A percentile compares a stretch with the other conserved stretches of the same genome.
phyloP scores from a whole-genome alignment of 2,113 vertebrate genomes.

The Ophiodon elongatus region DNA sequence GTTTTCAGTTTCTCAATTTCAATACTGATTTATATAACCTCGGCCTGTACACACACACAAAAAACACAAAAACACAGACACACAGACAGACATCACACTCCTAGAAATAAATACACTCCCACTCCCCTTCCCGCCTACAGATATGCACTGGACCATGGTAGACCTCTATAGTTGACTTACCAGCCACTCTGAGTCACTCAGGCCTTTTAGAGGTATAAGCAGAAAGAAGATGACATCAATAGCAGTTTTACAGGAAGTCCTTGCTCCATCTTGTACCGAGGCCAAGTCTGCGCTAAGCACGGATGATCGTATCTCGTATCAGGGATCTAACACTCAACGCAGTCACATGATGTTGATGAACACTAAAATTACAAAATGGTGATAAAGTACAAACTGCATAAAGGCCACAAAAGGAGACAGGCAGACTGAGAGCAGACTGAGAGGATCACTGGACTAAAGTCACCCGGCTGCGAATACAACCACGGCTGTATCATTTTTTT shows the following conservation, averaged over 20 bases:
- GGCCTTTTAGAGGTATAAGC: slow-evolving; percentile 40
- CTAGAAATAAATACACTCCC: slow-evolving; percentile 59
- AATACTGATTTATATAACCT: slow-evolving; percentile 57
- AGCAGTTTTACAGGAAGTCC: slow-evolving; percentile 63
- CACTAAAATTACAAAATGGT: slow-evolving; percentile 10
- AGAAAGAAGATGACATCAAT: slow-evolving; percentile 68
- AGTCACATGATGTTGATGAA: slow-evolving; percentile 25
- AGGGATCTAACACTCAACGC: slow-evolving; percentile 6
- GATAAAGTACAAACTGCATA: background rate
- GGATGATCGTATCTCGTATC: slow-evolving; percentile 21
- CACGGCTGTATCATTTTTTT: slow-evolving; percentile 60
- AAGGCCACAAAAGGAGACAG: background rate
- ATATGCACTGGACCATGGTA: slow-evolving; percentile 16
- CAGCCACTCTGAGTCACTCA: slow-evolving; percentile 53
- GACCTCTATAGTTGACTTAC: slow-evolving; percentile 28
- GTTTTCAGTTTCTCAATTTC: slow-evolving; percentile 59
- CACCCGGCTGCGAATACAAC: slow-evolving; percentile 42
- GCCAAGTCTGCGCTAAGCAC: slow-evolving; percentile 43
- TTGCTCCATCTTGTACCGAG: slow-evolving; percentile 25
- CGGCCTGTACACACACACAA: background rate
- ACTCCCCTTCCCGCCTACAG: slow-evolving; percentile 21
- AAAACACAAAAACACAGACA: no score
- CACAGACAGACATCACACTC: slow-evolving; percentile 6
- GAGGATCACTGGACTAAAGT: slow-evolving; percentile 15
- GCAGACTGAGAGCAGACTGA: background rate